Percentiles rank a stretch among this genome's conserved stretches.
Evolutionary conservation across 1,140 invertebrate species (phyloP).

Genomic region (Brachionus angularis): DNA sequence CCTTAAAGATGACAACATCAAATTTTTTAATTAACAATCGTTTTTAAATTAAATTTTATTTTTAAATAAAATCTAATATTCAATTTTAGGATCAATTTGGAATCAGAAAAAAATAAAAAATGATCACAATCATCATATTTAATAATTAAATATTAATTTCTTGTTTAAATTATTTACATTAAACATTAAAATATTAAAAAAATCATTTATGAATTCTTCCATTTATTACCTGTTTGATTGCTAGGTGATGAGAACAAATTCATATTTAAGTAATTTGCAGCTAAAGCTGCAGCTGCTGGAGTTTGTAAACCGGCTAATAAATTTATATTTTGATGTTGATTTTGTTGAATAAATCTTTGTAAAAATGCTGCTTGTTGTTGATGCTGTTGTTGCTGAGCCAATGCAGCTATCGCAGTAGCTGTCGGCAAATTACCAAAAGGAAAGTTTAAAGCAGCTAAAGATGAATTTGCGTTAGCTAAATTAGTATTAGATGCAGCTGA

Average conservation of each 20-base stretch:
- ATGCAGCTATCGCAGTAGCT: not conserved
- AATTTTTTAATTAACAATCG: too few relatives aligned
- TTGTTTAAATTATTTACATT: too few relatives aligned
- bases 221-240: slow-evolving; percentile 12
- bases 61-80: too few relatives aligned
- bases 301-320: not conserved
- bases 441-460: slow-evolving; percentile 37
- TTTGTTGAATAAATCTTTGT: slow-evolving; percentile 2
- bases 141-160: too few relatives aligned
- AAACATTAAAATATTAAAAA: too few relatives aligned
- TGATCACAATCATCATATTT: too few relatives aligned
- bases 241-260: not conserved
- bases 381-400: slow-evolving; percentile 10
- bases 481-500: not conserved
- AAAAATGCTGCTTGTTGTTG: slow-evolving; percentile 5
- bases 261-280: slow-evolving; percentile 18
- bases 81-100: too few relatives aligned
- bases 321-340: slow-evolving; percentile 21
- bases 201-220: slow-evolving; percentile 36
- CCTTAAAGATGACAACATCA: too few relatives aligned
- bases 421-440: slow-evolving; percentile 2
- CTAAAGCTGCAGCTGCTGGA: not conserved
- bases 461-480: slow-evolving; percentile 17
- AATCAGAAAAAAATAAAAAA: too few relatives aligned
- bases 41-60: too few relatives aligned